These are phyloP conservation scores for Chlamydotis undulata DNA, from an alignment of 2,113 vertebrate species.

Conservation along the genomic window DNA sequence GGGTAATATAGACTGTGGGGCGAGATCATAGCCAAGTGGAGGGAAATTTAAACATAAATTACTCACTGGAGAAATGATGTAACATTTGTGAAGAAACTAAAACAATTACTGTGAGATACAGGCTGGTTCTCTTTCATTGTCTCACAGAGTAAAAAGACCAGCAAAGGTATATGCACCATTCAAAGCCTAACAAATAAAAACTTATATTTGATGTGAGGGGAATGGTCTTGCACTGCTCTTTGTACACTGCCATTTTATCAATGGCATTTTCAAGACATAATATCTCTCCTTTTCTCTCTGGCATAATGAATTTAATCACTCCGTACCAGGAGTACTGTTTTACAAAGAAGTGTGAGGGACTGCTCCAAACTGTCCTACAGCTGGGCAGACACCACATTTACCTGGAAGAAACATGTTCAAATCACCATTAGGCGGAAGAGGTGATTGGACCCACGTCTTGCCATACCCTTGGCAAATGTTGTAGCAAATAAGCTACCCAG, in stretches of 20 bases:
- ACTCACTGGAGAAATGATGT: not conserved
- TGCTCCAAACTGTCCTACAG: not conserved
- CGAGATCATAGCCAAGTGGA: not conserved
- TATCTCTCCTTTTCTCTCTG: not conserved
- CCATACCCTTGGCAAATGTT: rapidly evolving
- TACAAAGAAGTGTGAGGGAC: not conserved
- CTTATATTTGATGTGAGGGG: not conserved
- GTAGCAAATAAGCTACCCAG: not conserved
- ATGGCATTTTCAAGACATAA: not conserved
- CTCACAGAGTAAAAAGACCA: not conserved
- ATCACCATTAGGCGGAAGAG: not conserved
- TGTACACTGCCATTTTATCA: not conserved
- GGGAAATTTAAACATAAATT: constrained; percentile 4
- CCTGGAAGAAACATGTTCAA: not conserved
- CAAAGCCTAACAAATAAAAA: not conserved
- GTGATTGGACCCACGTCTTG: not conserved
- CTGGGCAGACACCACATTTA: not conserved
- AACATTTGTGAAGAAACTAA: constrained; percentile 5
- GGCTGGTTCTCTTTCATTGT: not conserved
- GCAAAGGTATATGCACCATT: not conserved
- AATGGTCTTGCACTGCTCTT: not conserved
- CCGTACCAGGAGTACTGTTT: not conserved
- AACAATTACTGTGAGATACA: not conserved
- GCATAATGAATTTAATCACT: not conserved
- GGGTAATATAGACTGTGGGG: not conserved